A percentile compares a stretch with the other conserved stretches of the same genome.
Evolutionary conservation across 2,113 vertebrate genomes (phyloP).

Genomic region (Hypanus sabinus): DNA sequence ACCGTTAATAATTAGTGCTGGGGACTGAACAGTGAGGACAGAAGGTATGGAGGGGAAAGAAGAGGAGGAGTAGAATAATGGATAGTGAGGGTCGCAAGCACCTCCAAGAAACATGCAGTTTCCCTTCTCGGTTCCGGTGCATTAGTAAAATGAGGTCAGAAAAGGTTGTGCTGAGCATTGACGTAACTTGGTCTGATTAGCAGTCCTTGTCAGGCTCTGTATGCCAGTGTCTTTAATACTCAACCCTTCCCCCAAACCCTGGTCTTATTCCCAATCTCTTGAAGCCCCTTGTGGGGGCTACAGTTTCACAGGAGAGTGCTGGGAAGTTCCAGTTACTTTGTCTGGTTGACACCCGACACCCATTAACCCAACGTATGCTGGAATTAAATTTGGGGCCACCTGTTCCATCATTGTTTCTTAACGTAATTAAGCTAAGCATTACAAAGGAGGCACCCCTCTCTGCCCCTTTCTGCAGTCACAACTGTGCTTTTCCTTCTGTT

Average conservation of each 20-base stretch:
- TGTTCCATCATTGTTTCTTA: not conserved
- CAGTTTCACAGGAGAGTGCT: not conserved
- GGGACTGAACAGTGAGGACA: not conserved
- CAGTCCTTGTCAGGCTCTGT: not conserved
- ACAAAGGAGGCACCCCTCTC: not conserved
- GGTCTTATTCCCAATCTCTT: not conserved
- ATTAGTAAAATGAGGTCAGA: not conserved
- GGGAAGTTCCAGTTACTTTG: not conserved
- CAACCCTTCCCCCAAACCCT: no score
- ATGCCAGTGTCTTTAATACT: no score
- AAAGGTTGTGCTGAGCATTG: no score
- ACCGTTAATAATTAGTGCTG: not conserved
- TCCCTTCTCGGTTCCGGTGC: not conserved
- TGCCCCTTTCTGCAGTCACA: not conserved
- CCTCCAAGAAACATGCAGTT: not conserved
- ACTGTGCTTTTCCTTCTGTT: not conserved
- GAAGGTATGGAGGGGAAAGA: not conserved
- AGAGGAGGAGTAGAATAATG: not conserved
- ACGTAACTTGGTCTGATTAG: not conserved
- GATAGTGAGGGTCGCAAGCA: not conserved
- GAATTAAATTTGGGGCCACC: not conserved
- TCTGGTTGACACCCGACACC: not conserved
- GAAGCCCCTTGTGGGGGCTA: not conserved
- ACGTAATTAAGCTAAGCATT: not conserved
- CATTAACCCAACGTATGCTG: not conserved